Conservation (phyloP, 2,797 vertebrate species). For the Siniperca obscura region DNA sequence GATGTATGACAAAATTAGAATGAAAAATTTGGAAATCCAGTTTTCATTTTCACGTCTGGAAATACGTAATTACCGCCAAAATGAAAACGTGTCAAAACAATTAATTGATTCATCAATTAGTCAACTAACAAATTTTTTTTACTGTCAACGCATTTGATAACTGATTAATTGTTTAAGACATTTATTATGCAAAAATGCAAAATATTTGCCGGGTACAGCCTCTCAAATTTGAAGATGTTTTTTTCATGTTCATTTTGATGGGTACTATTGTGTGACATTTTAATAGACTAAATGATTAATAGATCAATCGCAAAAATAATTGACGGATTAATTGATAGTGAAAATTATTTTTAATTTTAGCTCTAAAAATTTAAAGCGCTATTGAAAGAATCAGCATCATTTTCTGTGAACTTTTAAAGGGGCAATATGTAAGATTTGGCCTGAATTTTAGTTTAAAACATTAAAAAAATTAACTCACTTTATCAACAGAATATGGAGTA, state of each 20-base stretch:
- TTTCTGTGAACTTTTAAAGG: too few species aligned
- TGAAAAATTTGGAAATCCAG: background rate
- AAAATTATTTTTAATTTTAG: too few species aligned
- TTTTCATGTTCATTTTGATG: background rate
- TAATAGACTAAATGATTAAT: background rate
- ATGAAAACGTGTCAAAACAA: background rate
- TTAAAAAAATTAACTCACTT: too few species aligned
- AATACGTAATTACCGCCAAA: background rate
- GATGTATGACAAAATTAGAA: background rate
- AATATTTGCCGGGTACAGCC: background rate
- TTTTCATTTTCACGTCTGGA: background rate
- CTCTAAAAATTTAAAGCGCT: too few species aligned
- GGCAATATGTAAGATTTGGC: too few species aligned
- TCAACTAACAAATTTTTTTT: too few species aligned
- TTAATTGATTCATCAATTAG: background rate
- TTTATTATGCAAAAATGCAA: background rate
- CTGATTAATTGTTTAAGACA: background rate
- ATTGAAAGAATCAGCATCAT: too few species aligned
- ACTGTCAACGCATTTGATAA: background rate
- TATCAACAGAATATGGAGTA: too few species aligned
- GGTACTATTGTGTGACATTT: background rate
- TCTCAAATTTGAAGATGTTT: background rate
- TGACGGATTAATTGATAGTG: too few species aligned
- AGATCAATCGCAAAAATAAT: too few species aligned
- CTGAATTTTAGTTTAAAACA: too few species aligned